Base-by-base conservation (phyloP, 2,797 vertebrate genomes). In the Chrysocyon brachyurus region DNA sequence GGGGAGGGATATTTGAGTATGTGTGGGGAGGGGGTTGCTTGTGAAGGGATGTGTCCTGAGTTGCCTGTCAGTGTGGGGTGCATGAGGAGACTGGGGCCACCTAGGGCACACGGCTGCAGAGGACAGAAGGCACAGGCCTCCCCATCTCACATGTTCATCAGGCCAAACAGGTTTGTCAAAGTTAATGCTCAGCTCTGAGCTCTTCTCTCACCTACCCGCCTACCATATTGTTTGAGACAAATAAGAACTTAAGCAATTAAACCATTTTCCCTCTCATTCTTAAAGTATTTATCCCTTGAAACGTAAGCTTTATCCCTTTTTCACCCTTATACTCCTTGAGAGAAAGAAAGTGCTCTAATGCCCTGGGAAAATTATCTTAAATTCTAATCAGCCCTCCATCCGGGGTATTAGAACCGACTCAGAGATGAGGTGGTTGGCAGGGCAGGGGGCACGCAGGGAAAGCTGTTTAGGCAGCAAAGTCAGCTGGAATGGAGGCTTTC, bases 271-370 rank as follows among this genome's bases (percentile, higher is more conserved):
- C 46, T 97, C 88, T 95, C 57, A 46, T 64, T 81, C 92, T 87
- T 95, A 82, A 94, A 91, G 90, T 81, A 94, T 97, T 96, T 96
- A 49, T 97, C 91, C 57, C 94, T 78, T 85, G 96, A 97, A 98
- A 98, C 85, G 87, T 93, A 97, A 98, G 94, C 97, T 97, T 97
- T 96, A 98, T 98, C 97, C 90, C 12, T 40, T 94, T 87, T 83
- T 85, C 46, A 84, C 91, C 24, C 57, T 82, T 89, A 54, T 15
- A 54, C 56, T 33, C 72, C 78, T 87, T 90, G 88, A 92, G 96
- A 97, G 68, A 96, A 83, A 96, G 86, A 79, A 95, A 89, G 85
- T 73, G 31, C 61, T 84, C 73, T 96, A 95, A 97, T 64, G 31
- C 84, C 66, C 91, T 97, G 97, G 96, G 96, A 98, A 97, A 97